Evolutionary conservation across 2,888 invertebrate genomes (phyloP).

Genomic region (Acanthococcus lagerstroemiae): DNA sequence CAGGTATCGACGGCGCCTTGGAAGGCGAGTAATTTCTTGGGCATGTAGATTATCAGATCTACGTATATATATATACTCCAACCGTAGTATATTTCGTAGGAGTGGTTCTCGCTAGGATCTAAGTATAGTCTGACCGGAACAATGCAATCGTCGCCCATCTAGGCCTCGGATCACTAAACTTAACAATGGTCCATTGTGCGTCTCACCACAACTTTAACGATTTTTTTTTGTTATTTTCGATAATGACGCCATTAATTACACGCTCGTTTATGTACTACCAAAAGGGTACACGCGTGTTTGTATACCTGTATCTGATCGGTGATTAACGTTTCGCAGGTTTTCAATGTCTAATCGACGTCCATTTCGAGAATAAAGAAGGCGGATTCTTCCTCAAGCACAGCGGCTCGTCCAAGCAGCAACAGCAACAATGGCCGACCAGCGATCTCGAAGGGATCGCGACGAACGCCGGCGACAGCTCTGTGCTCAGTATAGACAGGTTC

Average conservation of each 20-base stretch:
- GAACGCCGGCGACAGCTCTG: conserved; percentile 43
- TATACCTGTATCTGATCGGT: background rate
- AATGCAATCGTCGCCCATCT: background rate
- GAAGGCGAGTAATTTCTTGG: too few relatives aligned
- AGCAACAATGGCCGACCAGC: conserved; percentile 39
- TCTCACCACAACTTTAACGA: too few relatives aligned
- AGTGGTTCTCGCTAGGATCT: too few relatives aligned
- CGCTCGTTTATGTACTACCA: background rate
- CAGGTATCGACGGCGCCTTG: too few relatives aligned
- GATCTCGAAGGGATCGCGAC: conserved; percentile 43
- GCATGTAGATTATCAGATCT: too few relatives aligned
- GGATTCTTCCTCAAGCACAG: conserved; percentile 76
- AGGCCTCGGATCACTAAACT: background rate
- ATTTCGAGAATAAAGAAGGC: conserved; percentile 83
- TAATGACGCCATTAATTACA: background rate
- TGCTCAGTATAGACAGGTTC: conserved; percentile 75
- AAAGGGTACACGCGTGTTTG: background rate
- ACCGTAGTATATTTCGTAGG: too few relatives aligned
- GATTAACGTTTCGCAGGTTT: conserved; percentile 49
- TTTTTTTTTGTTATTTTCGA: background rate
- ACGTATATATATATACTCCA: too few relatives aligned
- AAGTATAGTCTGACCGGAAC: background rate
- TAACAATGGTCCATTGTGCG: too few relatives aligned
- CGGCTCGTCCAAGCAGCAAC: conserved; percentile 1
- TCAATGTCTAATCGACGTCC: conserved; percentile 68